These are phyloP conservation scores for Argopecten irradians DNA, from an alignment of 1,140 invertebrate species.

Conservation along the genomic window DNA sequence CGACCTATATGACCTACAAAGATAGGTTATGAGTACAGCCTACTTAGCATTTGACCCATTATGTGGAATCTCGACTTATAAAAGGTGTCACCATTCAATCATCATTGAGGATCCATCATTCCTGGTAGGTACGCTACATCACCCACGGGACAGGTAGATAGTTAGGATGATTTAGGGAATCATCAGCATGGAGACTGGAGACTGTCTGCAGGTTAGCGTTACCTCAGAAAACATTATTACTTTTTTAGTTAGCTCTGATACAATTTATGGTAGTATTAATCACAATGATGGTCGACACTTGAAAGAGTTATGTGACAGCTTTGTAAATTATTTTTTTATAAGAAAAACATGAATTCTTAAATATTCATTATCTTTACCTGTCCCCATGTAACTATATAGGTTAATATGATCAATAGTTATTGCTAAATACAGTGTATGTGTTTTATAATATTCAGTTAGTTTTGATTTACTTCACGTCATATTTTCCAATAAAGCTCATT, in stretches of 20 bases:
- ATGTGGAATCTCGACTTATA: background rate
- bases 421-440: too few species aligned
- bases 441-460: too few species aligned
- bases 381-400: too few species aligned
- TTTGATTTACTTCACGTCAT: too few species aligned
- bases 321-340: background rate
- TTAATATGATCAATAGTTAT: too few species aligned
- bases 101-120: background rate
- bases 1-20: too few species aligned
- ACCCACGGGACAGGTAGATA: background rate
- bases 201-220: too few species aligned
- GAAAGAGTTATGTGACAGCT: background rate
- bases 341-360: background rate
- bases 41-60: background rate
- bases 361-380: too few species aligned
- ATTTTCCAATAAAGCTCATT: too few species aligned
- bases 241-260: too few species aligned
- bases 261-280: too few species aligned
- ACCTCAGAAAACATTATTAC: too few species aligned
- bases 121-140: background rate
- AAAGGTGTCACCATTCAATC: background rate
- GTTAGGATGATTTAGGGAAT: background rate
- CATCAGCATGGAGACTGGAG: background rate
- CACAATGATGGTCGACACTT: background rate
- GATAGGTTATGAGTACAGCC: background rate